phyloP scores from a whole-genome alignment of 2,797 vertebrate species.

The Diglossa cyanea region DNA sequence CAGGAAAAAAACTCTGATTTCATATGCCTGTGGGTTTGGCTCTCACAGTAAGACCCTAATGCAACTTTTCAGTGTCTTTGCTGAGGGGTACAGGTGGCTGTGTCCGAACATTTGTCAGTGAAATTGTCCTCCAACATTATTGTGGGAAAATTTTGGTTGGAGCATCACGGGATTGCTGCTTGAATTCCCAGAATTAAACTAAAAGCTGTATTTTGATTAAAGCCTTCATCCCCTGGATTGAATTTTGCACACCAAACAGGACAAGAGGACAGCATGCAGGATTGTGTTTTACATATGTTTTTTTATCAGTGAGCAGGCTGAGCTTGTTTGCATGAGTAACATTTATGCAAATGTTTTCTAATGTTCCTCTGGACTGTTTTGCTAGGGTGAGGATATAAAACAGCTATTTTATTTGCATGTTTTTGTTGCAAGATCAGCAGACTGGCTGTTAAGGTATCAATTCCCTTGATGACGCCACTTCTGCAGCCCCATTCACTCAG shows the following conservation, averaged over 20 bases:
- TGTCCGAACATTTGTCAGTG: neutral
- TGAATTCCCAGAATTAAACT: neutral
- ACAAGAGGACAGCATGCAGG: neutral
- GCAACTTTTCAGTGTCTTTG: neutral
- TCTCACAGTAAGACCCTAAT: neutral
- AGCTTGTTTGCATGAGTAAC: neutral
- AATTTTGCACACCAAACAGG: neutral
- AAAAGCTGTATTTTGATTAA: neutral
- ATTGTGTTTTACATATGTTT: rapidly evolving
- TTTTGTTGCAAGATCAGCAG: slow-evolving; percentile 42
- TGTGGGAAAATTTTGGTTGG: neutral
- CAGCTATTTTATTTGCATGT: neutral
- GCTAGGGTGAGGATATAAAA: neutral
- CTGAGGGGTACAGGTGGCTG: neutral
- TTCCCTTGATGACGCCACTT: slow-evolving; percentile 12
- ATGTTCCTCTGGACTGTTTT: slow-evolving; percentile 5
- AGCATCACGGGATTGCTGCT: rapidly evolving
- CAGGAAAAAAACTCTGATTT: neutral
- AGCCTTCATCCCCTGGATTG: neutral
- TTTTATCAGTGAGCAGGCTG: neutral
- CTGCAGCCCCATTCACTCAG: neutral
- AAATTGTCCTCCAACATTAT: neutral
- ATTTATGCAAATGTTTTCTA: neutral
- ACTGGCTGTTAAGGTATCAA: slow-evolving; percentile 29
- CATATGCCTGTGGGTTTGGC: neutral